Evolutionary conservation across 2,888 invertebrate species (phyloP), one percentile per base, ranked within the genome.

Genomic region (Leucoma salicis): DNA sequence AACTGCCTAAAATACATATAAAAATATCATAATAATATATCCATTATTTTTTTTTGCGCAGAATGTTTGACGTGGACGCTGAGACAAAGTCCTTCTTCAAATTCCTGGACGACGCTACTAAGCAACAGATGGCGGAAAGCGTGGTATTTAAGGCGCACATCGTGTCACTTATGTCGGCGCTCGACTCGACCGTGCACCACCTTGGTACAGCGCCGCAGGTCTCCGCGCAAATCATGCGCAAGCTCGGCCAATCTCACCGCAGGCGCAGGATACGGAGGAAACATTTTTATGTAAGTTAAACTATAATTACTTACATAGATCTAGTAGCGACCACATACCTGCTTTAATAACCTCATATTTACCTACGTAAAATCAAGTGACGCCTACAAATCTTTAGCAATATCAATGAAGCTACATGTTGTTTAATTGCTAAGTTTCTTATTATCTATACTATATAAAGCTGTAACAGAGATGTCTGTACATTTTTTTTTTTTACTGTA

Each of bases 131-230:
- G 27, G 42, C 38, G 0, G 36, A 41, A 1, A 78, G 66, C 27
- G 44, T 57, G 3, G 68, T 68, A 32, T 86, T 85, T 46, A 72
- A 67, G 38, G 82, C 83, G 0, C 86, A 87, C 46, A 70, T 77
- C 1, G 65, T 79, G 4, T 79, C 70, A 40, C 57, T 85, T 0
- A 83, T 87, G 80, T 56, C 74, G 0, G 46, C 78, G 0, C 29
- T 85, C 0, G 66, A 78, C 52, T 55, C 62, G 2, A 67, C 74
- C 0, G 69, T 87, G 2, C 37, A 38, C 0, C 70, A 76, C 42
- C 52, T 87, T 1, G 35, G 21, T 8, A 1, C 29, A 4, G 14
- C 12, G 2, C 29, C 29, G 2, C n/a, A 2, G 2, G 13, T 29
- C 13, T 2, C 13, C 14, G 29, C 14, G 14, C 29, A 29, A 13